A percentile compares a stretch with the other conserved stretches of the same genome.
phyloP scores from a whole-genome alignment of 2,113 vertebrate genomes.

The human (Homo sapiens) region GRCh38 chr18:79325001-79325500 shows the following conservation, averaged over 20 bases:
- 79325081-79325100: neutral
- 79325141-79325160: neutral
- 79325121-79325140: accelerated
- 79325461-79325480: neutral
- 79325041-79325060: too few relatives aligned
- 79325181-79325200: neutral
- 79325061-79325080: neutral
- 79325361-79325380: neutral
- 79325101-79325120: neutral
- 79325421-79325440: neutral
- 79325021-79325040: neutral
- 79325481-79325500: neutral
- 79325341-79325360: neutral
- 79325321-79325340: neutral
- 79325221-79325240: neutral
- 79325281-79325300: neutral
- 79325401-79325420: neutral
- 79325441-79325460: neutral
- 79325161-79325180: neutral
- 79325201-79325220: neutral
- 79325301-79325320: neutral
- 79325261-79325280: neutral
- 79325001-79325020: neutral
- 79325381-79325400: neutral
- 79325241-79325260: neutral